phyloP scores from a whole-genome alignment of 2,797 vertebrate species.

The Phrynocephalus vlangalii region DNA sequence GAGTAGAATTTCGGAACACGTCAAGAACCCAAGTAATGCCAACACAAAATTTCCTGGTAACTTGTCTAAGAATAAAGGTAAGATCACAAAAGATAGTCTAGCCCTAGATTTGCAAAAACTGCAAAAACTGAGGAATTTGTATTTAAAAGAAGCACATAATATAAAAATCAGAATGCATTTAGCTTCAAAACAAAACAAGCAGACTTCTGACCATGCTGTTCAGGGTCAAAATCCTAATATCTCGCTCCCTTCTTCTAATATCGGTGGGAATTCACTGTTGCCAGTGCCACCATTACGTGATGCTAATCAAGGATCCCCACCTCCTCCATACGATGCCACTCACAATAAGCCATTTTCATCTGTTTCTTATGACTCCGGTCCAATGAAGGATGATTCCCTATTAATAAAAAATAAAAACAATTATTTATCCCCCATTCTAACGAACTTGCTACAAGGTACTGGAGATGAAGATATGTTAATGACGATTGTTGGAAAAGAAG shows the following conservation, averaged over 20 bases:
- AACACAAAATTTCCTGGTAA: constrained; percentile 19
- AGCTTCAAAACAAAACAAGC: constrained; percentile 48
- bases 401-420: not conserved
- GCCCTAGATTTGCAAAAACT: constrained; percentile 68
- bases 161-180: constrained; percentile 64
- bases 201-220: not conserved
- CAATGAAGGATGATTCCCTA: not conserved
- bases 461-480: constrained; percentile 27
- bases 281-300: not conserved
- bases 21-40: constrained; percentile 46
- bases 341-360: not conserved
- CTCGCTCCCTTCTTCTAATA: constrained; percentile 28
- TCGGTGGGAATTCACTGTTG: constrained; percentile 2
- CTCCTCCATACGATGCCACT: not conserved
- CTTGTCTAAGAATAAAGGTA: not conserved
- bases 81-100: constrained; percentile 61
- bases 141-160: constrained; percentile 69
- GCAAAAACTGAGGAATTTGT: constrained; percentile 59
- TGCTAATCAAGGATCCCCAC: not conserved
- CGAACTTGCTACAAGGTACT: constrained; percentile 33
- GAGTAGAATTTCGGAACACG: constrained; percentile 49
- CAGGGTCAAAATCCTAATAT: not conserved
- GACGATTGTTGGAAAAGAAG: not conserved
- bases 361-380: not conserved
- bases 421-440: constrained; percentile 18